phyloP scores from a whole-genome alignment of 2,888 invertebrate genomes.

The Branchipolynoe longqiensis region DNA sequence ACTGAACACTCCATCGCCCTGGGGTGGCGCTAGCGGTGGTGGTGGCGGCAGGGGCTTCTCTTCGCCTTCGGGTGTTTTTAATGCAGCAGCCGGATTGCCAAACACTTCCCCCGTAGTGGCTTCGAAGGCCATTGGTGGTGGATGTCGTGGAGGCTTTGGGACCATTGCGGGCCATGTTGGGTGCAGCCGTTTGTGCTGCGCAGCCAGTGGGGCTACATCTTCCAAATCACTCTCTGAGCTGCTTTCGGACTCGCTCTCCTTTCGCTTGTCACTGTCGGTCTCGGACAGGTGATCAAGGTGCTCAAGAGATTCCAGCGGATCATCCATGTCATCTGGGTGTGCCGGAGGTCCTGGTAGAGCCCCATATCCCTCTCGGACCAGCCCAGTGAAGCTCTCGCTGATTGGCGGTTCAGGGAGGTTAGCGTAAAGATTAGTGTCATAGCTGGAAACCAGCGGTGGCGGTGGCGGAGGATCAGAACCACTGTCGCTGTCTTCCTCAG shows the following conservation, averaged over 20 bases:
- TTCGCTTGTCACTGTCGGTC: conserved; percentile 16
- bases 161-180: neutral
- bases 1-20: conserved; percentile 24
- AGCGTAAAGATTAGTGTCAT: conserved; percentile 28
- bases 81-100: conserved; percentile 30
- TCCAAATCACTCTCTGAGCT: conserved; percentile 49
- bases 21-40: no score
- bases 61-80: conserved; percentile 25
- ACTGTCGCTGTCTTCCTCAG: conserved; percentile 34
- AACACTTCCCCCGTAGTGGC: neutral
- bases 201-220: conserved; percentile 16
- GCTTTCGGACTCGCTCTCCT: conserved; percentile 48
- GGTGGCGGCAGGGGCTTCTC: neutral
- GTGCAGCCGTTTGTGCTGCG: neutral
- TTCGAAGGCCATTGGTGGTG: neutral
- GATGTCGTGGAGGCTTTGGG: conserved; percentile 18
- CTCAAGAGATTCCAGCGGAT: conserved; percentile 44
- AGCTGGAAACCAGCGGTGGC: conserved; percentile 13
- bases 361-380: neutral
- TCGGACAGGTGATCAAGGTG: conserved; percentile 20
- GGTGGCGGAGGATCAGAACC: conserved; percentile 55
- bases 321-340: conserved; percentile 9
- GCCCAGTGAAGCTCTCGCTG: neutral
- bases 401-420: conserved; percentile 43
- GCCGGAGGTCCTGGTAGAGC: neutral